Base-by-base conservation (phyloP, 2,797 vertebrate species). In the Neomorphus geoffroyi region DNA sequence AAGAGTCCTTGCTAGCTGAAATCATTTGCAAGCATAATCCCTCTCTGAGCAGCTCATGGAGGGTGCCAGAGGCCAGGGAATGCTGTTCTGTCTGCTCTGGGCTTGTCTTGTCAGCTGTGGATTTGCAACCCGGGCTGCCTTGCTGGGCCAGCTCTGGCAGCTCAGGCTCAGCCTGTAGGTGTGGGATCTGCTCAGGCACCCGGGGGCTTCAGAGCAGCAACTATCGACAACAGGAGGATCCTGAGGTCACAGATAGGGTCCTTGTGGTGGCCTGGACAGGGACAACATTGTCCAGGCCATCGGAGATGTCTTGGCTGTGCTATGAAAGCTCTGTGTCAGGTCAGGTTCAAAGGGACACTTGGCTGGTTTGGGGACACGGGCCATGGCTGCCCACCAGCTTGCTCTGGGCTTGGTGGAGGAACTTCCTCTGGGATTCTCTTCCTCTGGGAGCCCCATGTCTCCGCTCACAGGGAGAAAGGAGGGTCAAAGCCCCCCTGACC, bases 101-200 rank as follows among this genome's bases (percentile, higher is more conserved):
- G 83, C 92, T 94, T 93, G 90, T 94, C 83, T 88, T 69, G 53
- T 93, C 95, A 94, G 82, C 82, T 92, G 77, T 5, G 7, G 70
- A 86, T 95, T 95, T 96, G 95, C 94, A 96, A 86, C 37, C 88
- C 27, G 75, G 93, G 80, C 80, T 43, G 66, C 57, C 96, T 75
- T 35, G 94, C 91, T 75, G 66, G 94, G 82, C 96, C 83, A 93
- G 93, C 92, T 93, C 77, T 7, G 67, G 82, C 73, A 88, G 75
- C 82, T 80, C 2, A 1, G 23, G 66, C 61, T 64, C 74, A 37
- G 41, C 48, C 72, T 88, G 93, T 69, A 85, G 92, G 86, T 89
- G 93, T 94, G 95, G 74, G 87, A 94, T 92, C 79, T 75, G 21
- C 60, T 64, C 7, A 11, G 74, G 74, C 57, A 15, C 37, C 35